Conservation (phyloP, 2,888 invertebrate genomes). For the Sacculina carcini region DNA sequence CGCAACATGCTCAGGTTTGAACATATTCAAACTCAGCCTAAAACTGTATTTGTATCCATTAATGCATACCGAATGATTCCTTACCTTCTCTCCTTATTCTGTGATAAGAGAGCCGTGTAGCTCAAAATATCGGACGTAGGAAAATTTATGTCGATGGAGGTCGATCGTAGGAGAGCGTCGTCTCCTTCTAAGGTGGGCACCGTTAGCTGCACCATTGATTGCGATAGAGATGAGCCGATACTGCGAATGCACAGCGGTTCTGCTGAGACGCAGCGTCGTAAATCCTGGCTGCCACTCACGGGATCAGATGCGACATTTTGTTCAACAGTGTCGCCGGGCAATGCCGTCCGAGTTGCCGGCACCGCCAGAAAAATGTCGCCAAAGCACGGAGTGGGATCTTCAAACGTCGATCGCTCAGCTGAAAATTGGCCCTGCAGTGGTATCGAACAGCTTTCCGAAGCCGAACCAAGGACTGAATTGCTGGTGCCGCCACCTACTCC, state of each 20-base stretch:
- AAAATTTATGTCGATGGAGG: constrained; percentile 62
- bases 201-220: neutral
- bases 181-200: constrained; percentile 18
- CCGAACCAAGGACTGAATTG: constrained; percentile 11
- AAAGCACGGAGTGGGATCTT: constrained; percentile 12
- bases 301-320: too few relatives aligned
- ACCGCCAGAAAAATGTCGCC: constrained; percentile 32
- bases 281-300: constrained; percentile 21
- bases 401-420: constrained; percentile 10
- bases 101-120: constrained; percentile 49
- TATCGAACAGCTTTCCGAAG: constrained; percentile 11
- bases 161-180: constrained; percentile 31
- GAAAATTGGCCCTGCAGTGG: constrained; percentile 11
- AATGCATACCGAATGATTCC: too few relatives aligned
- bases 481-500: too few relatives aligned
- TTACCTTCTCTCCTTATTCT: constrained; percentile 9
- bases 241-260: constrained; percentile 21
- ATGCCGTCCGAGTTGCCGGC: too few relatives aligned
- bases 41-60: too few relatives aligned
- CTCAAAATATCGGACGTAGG: constrained; percentile 60
- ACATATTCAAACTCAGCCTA: too few relatives aligned
- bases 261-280: constrained; percentile 1
- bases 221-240: constrained; percentile 21
- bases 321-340: constrained; percentile 17
- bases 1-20: too few relatives aligned